Evolutionary conservation across 2,797 vertebrate species (phyloP).

Genomic region (Lepus oiostolus): DNA sequence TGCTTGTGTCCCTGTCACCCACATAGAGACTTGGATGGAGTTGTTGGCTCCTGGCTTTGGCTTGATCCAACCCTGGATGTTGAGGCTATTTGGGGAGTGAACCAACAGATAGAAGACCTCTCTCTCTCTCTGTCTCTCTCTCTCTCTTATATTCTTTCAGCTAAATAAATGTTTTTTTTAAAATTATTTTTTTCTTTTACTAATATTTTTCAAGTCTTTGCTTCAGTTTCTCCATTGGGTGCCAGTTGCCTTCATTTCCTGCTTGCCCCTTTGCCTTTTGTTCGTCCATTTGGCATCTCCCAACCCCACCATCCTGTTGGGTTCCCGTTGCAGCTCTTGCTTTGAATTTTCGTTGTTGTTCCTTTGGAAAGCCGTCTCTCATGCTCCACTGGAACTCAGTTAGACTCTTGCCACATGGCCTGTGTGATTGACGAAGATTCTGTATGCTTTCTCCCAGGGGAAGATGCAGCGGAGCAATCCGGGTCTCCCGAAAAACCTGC

Average conservation of each 20-base stretch:
- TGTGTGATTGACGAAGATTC: background rate
- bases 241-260: background rate
- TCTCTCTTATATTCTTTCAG: too few species aligned
- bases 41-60: too few species aligned
- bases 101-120: too few species aligned
- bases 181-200: background rate
- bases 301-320: background rate
- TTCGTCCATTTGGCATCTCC: background rate
- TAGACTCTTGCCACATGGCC: background rate
- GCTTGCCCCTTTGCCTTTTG: fast-evolving
- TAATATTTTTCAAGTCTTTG: background rate
- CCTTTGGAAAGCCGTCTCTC: background rate
- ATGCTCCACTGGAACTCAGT: background rate
- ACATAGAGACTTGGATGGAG: too few species aligned
- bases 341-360: background rate
- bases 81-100: too few species aligned
- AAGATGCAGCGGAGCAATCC: background rate
- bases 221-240: background rate
- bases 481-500: background rate
- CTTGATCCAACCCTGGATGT: too few species aligned
- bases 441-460: background rate
- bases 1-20: too few species aligned
- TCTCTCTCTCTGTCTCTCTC: too few species aligned
- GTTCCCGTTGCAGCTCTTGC: background rate
- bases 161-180: too few species aligned